Base-by-base conservation (phyloP, 2,113 vertebrate species). In the Ariopsis seemanni region DNA sequence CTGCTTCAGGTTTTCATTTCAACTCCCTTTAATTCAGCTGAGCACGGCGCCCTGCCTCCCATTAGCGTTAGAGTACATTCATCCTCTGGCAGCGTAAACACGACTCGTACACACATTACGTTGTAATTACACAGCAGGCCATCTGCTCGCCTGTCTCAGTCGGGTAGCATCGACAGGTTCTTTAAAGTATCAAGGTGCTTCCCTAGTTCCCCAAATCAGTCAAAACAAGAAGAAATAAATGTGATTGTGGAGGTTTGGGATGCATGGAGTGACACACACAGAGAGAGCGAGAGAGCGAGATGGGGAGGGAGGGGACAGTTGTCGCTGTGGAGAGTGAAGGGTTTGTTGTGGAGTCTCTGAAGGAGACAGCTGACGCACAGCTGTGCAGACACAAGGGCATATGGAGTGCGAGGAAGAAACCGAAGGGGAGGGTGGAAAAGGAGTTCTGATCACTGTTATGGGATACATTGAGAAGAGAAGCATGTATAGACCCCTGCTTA, bases 361-460 rank as follows among this genome's bases (percentile, higher is more conserved):
- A 90, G 90, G 91, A 90, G 90, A 81, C 95, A 96, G 94, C 94
- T 95, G 95, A 96, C 92, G 87, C 93, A 93, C 95, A 95, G 95
- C 94, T 95, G 95, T 94, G 94, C 93, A 91, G 69, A 62, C 53
- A 85, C 83, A 74, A 85, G 69, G 83, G 81, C 62, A 67, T 58
- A 52, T 22, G 2, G 53, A 84, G 82, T 55, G 9, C 52, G 85
- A 52, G 55, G 74, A n/a, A 58, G 79, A 90, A 60, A 89, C 86
- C 88, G 83, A 90, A 89, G 86, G 58, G 81, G 84, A 67, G 85
- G 72, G 90, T 79, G 79, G 90, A 82, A 89, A 92, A 91, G 91
- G 93, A 72, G 85, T 63, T 30, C 79, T 83, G 84, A 80, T 82
- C 79, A 67, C 60, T 69, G 85, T 86, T 86, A 86, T 48, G 30